Conservation (phyloP, 2,888 invertebrate genomes). For the Volucella zonaria region DNA sequence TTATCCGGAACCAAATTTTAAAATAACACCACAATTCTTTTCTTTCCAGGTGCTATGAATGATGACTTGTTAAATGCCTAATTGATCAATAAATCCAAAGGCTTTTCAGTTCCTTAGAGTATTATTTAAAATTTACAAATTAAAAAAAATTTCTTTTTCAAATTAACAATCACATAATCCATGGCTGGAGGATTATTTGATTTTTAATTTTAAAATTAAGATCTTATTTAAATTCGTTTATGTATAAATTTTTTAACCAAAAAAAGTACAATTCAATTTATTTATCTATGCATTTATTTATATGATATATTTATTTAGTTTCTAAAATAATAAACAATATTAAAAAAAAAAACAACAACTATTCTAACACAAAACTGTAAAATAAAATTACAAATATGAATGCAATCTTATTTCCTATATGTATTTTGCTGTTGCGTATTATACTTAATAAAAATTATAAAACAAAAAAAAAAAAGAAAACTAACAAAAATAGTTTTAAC, state of each 20-base stretch:
- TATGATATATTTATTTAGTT: conserved; percentile 59
- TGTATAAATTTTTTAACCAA: conserved; percentile 2
- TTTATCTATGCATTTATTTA: conserved; percentile 30
- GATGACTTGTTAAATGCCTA: conserved; percentile 34
- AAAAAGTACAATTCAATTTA: background rate
- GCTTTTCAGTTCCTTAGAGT: background rate
- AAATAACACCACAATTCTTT: background rate
- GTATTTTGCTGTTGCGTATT: conserved; percentile 51
- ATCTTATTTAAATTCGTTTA: background rate
- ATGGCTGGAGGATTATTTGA: conserved; percentile 70
- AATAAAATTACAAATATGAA: conserved; percentile 48
- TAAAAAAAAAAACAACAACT: conserved; percentile 7
- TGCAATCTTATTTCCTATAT: conserved; percentile 59
- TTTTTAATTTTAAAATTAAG: conserved; percentile 42
- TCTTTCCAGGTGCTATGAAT: conserved; percentile 31
- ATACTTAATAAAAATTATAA: conserved; percentile 41
- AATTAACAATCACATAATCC: conserved; percentile 58
- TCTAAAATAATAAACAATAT: conserved; percentile 45
- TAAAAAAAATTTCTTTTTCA: background rate
- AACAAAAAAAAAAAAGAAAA: conserved; percentile 15
- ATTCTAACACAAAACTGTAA: conserved; percentile 46
- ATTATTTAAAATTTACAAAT: background rate
- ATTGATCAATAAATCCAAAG: background rate
- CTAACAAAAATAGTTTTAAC: conserved; percentile 52
- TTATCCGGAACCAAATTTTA: background rate